Conservation (phyloP, 2,113 vertebrate species). For the Corythornis cristatus region DNA sequence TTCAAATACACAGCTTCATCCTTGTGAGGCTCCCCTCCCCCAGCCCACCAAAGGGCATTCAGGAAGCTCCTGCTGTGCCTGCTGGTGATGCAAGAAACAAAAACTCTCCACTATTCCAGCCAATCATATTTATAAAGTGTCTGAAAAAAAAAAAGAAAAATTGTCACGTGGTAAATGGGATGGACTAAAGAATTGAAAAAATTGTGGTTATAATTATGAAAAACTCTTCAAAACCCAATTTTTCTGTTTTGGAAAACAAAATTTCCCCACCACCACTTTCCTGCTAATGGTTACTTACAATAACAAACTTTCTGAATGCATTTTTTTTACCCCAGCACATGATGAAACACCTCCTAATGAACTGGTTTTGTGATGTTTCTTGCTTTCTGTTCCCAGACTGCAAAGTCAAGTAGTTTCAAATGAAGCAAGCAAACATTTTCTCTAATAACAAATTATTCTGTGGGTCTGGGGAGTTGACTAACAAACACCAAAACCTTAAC, state of each 20-base stretch:
- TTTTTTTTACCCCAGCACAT: background rate
- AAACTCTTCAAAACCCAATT: background rate
- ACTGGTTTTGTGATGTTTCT: background rate
- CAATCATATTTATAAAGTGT: background rate
- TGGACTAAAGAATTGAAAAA: background rate
- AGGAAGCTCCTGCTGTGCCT: constrained; percentile 9
- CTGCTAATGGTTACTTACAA: background rate
- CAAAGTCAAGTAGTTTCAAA: background rate
- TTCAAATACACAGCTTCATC: background rate
- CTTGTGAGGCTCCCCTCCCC: background rate
- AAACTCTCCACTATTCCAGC: background rate
- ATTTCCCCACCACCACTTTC: background rate
- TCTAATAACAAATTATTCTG: background rate
- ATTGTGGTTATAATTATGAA: background rate
- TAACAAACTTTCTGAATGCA: background rate
- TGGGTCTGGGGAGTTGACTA: background rate
- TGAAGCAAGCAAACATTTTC: background rate
- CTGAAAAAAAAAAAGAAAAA: background rate
- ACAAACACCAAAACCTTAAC: background rate
- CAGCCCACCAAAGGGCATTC: background rate
- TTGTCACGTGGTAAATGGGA: background rate
- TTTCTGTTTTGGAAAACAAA: background rate
- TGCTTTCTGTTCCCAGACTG: background rate
- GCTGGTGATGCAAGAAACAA: background rate
- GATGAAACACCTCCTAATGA: background rate